A percentile compares a stretch with the other conserved stretches of the same genome.
Conservation (phyloP, 2,797 vertebrate genomes). For the Aphelocoma californica region DNA sequence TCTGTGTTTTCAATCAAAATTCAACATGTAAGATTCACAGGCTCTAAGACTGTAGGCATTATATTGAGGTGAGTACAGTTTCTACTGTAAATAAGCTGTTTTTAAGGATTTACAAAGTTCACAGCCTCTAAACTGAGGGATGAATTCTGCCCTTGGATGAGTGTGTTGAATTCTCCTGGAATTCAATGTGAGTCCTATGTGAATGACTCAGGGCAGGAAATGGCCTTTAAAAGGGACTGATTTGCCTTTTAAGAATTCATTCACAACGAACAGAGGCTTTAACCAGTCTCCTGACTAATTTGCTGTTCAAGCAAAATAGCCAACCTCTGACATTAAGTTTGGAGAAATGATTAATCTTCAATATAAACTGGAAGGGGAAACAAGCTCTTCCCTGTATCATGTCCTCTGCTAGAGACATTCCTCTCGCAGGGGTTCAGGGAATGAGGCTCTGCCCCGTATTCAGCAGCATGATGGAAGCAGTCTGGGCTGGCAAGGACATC, state of each 20-base stretch:
- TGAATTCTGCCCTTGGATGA: background rate
- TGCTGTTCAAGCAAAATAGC: background rate
- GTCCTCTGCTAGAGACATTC: background rate
- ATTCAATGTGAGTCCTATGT: background rate
- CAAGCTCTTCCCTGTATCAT: background rate
- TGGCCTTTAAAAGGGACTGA: background rate
- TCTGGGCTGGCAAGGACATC: background rate
- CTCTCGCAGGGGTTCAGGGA: background rate
- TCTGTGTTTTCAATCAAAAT: background rate
- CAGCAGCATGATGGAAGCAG: background rate
- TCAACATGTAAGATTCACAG: background rate
- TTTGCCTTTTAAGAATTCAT: constrained; percentile 14
- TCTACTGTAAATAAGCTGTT: background rate
- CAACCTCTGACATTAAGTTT: background rate
- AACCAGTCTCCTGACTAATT: constrained; percentile 3
- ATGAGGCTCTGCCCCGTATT: background rate
- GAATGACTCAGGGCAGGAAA: constrained; percentile 15
- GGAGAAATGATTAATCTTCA: background rate
- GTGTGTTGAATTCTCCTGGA: background rate
- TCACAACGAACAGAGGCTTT: constrained; percentile 1
- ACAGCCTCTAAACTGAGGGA: background rate
- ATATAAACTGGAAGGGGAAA: background rate
- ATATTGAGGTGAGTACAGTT: background rate
- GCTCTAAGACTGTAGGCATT: background rate
- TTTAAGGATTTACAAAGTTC: background rate